Evolutionary conservation across 2,888 invertebrate genomes (phyloP).

Genomic region (Phlogophora meticulosa): DNA sequence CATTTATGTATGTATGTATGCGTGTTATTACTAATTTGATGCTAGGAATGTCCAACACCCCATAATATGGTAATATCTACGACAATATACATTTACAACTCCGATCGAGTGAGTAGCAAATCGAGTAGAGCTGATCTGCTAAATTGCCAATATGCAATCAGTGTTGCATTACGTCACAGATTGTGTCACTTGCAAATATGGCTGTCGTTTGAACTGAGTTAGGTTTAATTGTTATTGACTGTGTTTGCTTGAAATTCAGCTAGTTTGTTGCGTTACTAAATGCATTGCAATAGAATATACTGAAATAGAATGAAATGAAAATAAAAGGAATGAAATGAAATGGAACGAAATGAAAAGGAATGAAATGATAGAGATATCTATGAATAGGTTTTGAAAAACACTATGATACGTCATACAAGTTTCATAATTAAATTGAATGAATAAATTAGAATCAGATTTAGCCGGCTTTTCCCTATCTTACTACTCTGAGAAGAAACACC

Average conservation of each 20-base stretch:
- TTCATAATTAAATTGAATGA: no score
- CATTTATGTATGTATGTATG: no score
- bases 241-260: neutral
- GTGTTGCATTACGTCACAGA: slow-evolving; percentile 23
- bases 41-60: neutral
- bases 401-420: no score
- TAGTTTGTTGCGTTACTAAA: neutral
- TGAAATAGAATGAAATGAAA: no score
- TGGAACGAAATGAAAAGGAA: no score
- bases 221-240: neutral
- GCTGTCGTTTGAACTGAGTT: neutral
- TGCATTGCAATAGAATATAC: no score
- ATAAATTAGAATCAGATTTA: no score
- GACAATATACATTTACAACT: neutral
- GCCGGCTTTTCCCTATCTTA: no score
- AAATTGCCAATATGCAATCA: slow-evolving; percentile 32
- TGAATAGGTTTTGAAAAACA: no score
- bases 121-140: neutral
- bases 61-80: neutral
- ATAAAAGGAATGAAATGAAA: no score
- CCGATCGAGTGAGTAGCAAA: slow-evolving; percentile 13
- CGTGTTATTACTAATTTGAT: slow-evolving; percentile 1
- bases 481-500: no score
- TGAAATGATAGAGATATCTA: no score
- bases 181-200: slow-evolving; percentile 14